Evolutionary conservation across 2,113 vertebrate genomes (phyloP).

Genomic region (Rhea americana): DNA sequence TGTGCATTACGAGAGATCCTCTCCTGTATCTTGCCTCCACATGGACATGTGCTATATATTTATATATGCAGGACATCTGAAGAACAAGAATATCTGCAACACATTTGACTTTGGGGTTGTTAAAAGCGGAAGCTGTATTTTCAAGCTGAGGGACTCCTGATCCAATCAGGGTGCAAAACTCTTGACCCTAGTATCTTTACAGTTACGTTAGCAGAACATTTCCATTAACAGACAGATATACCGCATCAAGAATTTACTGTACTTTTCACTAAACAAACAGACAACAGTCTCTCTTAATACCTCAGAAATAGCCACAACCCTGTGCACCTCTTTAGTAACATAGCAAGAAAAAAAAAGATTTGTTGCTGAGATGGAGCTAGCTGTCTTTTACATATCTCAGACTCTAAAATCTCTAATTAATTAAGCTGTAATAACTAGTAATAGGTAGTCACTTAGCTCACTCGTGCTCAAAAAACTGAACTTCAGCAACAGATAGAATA

Average conservation of each 20-base stretch:
- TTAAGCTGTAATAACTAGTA: background rate
- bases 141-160: too few species aligned
- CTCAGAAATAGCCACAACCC: background rate
- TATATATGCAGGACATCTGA: background rate
- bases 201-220: background rate
- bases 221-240: background rate
- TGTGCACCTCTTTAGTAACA: background rate
- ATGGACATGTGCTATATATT: background rate
- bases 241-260: background rate
- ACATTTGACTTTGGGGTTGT: background rate
- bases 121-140: background rate
- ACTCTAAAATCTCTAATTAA: background rate
- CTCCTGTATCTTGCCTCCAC: background rate
- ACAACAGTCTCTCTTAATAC: background rate
- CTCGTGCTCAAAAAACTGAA: background rate
- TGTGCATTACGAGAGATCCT: background rate
- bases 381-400: background rate
- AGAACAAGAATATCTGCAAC: too few species aligned
- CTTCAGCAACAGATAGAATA: background rate
- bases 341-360: background rate
- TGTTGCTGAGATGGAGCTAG: background rate
- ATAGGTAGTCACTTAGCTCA: background rate
- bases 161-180: background rate
- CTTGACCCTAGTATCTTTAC: background rate
- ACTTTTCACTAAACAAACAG: background rate